phyloP scores from a whole-genome alignment of 2,113 vertebrate genomes.

The Lipotes vexillifer region DNA sequence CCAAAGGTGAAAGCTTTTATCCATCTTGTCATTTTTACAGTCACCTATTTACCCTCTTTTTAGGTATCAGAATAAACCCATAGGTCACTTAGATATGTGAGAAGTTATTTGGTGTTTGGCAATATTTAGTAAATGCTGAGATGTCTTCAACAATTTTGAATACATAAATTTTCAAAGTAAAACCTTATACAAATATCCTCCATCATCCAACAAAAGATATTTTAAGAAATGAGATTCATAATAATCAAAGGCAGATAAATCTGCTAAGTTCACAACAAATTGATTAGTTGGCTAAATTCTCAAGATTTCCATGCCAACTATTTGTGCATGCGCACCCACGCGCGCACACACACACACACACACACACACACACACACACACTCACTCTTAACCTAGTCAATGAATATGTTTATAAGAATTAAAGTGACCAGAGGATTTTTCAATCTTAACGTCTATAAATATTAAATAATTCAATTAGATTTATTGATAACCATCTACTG shows the following conservation, averaged over 20 bases:
- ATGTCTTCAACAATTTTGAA: neutral
- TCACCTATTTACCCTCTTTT: conserved; percentile 11
- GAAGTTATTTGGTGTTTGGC: neutral
- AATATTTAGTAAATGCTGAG: neutral
- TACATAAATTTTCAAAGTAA: conserved; percentile 33
- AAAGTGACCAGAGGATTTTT: conserved; percentile 13
- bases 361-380: neutral
- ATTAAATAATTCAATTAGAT: conserved; percentile 22
- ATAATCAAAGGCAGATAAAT: conserved; percentile 17
- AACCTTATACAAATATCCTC: conserved; percentile 10
- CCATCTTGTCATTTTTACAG: conserved; percentile 20
- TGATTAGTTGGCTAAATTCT: conserved; percentile 6
- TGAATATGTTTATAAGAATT: conserved; percentile 18
- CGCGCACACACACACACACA: neutral
- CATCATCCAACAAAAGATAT: conserved; percentile 19
- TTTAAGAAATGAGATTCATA: conserved; percentile 14
- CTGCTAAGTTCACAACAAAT: conserved; percentile 4
- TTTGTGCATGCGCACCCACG: neutral
- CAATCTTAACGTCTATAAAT: conserved; percentile 19
- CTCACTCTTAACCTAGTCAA: neutral
- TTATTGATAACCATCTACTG: conserved; percentile 15
- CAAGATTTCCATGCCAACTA: neutral
- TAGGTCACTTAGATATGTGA: neutral
- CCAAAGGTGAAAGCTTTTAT: conserved; percentile 32
- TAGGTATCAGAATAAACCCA: neutral